Base-by-base conservation (phyloP, 2,113 vertebrate species). In the Fulmarus glacialis region DNA sequence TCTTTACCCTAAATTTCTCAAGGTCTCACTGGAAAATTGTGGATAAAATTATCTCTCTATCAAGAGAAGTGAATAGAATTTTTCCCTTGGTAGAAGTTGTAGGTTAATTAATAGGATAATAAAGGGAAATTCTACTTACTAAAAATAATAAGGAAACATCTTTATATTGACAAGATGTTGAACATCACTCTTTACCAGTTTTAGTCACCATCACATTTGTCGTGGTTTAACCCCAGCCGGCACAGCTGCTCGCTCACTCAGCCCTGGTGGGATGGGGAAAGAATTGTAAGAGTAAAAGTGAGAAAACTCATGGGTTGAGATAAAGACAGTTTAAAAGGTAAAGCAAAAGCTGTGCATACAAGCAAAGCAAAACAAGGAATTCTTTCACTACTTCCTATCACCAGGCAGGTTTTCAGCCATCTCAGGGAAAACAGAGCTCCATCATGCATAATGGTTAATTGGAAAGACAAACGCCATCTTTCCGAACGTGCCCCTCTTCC, bases 81-180 rank as follows among this genome's bases (percentile, higher is more conserved):
- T 89, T 97, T 83, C 85, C 32, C 81, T 52, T 55, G 15, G 9
- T 73, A 82, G 45, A 72, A 68, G 34, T 14, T 75, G 26, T 79
- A 71, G 64, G 91, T 94, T 96, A 97, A 93, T 92, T 96, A 96
- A 95, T 70, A 86, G 27, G 63, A 8, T 91, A 97, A 96, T 82
- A 90, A 94, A 83, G 2, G 9, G 16, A 94, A 94, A 94, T 92
- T 66, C 26, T 87, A 78, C 55, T 87, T 89, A 68, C 36, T 89
- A 91, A 87, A 94, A 92, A 89, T 90, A 85, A 43, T 42, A 82
- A 63, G n/a, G 5, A 36, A 78, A 50, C 90, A 78, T 59, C 26
- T 83, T 85, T 13, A 64, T 87, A 66, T 74, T 81, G 59, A 81
- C 26, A 78, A 58, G 64, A 78, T 0, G 3, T 60, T 70, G 67